Evolutionary conservation across 2,888 invertebrate genomes (phyloP), one percentile per base, ranked within the genome.

Genomic region (Chirona hameri): DNA sequence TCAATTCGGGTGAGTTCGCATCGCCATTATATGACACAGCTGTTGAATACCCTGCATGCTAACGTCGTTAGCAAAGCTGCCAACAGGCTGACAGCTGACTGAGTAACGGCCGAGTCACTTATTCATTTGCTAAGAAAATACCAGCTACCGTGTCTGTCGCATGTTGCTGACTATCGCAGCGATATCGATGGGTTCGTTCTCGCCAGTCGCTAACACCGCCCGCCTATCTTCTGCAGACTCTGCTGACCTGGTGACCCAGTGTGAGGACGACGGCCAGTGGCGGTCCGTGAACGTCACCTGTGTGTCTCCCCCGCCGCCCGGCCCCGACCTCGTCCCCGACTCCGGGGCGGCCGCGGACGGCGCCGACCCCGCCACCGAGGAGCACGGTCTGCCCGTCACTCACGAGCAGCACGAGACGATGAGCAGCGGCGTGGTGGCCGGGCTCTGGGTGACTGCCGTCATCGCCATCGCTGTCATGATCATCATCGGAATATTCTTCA

Each of bases 181-280:
- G n/a, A n/a, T n/a, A n/a, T n/a, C n/a, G n/a, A n/a, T n/a, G n/a
- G n/a, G n/a, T n/a, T n/a, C n/a, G n/a, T n/a, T n/a, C n/a, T 48
- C 48, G 7, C 48, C 48, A 48, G 48, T 12, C 48, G 12, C n/a
- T 48, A 12, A 48, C 48, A 48, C 48, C 9, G 48, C 48, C 48
- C 48, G 48, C 48, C 55, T 83, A 83, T 65, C 76, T 82, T 24
- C 80, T 79, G 14, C 85, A 85, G 85, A 83, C 72, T 83, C 85
- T 0, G 83, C 82, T 27, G 85, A 85, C 82, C 84, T 83, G 24
- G 82, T 85, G 65, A 85, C 84, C 46, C 84, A 84, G 60, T 86
- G 86, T 81, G 72, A 84, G 57, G 85, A 85, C 72, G 83, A 82
- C 10, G 86, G 86, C 15, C 65, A 60, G 55, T 86, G 86, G 86